Evolutionary conservation across 2,888 invertebrate species (phyloP), one percentile per base, ranked within the genome.

Genomic region (Ferrisia virgata): DNA sequence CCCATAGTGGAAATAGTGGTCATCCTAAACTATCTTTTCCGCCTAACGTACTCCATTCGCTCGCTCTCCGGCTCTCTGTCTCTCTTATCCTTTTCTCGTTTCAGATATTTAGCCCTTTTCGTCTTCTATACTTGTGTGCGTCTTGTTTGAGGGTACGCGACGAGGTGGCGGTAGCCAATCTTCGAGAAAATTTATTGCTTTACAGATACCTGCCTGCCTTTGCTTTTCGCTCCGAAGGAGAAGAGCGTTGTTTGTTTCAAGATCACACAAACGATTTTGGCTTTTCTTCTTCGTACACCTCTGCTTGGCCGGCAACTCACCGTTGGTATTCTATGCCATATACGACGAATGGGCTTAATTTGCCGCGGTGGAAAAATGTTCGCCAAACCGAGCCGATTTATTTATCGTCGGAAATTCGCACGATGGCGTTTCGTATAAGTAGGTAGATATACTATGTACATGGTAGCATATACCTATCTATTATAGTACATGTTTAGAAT

Each of bases 1-100:
- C 58, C 82, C 31, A 79, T 18, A 22, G 36, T 33, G 43, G 33
- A n/a, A 40, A 82, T 58, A 53, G 82, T 82, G 69, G 82, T 82
- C 69, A 81, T 81, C 81, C 81, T 81, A 81, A 81, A 81, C 81
- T 53, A 81, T 81, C 81, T 81, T 81, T 81, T 81, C 81, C 81
- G 58, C 81, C 58, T 47, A 47, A 47, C 47, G 40, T 22, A 39
- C 79, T n/a, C n/a, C n/a, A 13, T 80, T 9, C 79, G 11, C n/a
- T 18, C 13, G 25, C 22, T 43, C 47, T 22, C 22, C 33, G 36
- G 6, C 13, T 25, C 39, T 78, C 33, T 15, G 8, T 28, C 72
- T n/a, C 5, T 39, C 6, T 18, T 79, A 43, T 53, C 53, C 81
- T 28, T 81, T 47, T 53, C 53, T 31, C 36, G 31, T 39, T 33